Base-by-base conservation (phyloP, 2,113 vertebrate genomes). In the Phylloscopus whistleri region DNA sequence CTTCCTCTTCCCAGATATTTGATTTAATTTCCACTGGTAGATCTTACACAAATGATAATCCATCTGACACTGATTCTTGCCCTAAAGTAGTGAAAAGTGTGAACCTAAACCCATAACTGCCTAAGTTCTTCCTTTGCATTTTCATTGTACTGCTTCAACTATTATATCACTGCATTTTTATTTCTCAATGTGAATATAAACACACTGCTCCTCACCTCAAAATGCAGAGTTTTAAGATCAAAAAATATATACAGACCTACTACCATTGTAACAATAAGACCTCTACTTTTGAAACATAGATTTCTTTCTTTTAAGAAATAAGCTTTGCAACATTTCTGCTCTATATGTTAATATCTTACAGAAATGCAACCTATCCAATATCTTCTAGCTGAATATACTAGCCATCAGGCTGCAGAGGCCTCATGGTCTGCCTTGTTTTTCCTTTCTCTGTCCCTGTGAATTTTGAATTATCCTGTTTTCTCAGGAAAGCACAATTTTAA, bases 121-220 rank as follows among this genome's bases (percentile, higher is more conserved):
- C 35, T 44, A 41, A 5, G 12, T 43, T 62, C 11, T 44, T 78
- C 58, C 31, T 43, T 80, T 84, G 18, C 13, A 35, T 80, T 86
- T 72, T 56, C 3, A 35, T 27, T 64, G 9, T 59, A 26, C 7
- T 2, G 14, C 28, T 37, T 79, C 27, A 67, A 26, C 4, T 43
- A 18, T 22, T 53, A 16, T 13, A 35, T 28, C 4, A 3, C 11
- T 33, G 18, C 56, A 53, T 67, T 86, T 80, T 73, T 43, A 23
- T 73, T 72, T 68, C 31, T 60, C 20, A 76, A 39, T 4, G 0
- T 16, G 15, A 52, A 33, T n/a, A 7, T 28, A 78, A 53, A 8
- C 39, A 16, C 23, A 35, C 1, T 0, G 3, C 3, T 39, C 8
- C 11, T 66, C 9, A 35, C 3, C 10, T 16, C 24, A 62, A 67